Evolutionary conservation across 2,888 invertebrate genomes (phyloP).

Genomic region (Ephialtes manifestator): DNA sequence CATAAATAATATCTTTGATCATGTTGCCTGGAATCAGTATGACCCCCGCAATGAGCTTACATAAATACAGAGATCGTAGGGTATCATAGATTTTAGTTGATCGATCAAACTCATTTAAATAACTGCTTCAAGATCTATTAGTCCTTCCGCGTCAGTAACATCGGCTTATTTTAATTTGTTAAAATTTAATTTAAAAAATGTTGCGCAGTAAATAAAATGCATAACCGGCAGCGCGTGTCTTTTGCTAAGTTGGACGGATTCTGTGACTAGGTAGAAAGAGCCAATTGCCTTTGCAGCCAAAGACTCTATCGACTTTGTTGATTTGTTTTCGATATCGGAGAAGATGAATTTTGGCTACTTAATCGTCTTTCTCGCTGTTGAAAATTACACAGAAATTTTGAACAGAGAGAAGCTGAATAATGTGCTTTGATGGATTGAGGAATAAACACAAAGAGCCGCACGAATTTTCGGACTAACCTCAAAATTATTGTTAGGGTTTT

Average conservation of each 20-base stretch:
- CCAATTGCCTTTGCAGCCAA: too few relatives aligned
- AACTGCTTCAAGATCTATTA: not conserved
- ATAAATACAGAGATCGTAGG: too few relatives aligned
- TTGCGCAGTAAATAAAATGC: not conserved
- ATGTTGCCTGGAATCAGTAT: not conserved
- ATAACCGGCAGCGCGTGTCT: not conserved
- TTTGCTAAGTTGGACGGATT: slow-evolving; percentile 2
- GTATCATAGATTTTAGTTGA: not conserved
- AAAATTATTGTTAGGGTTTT: not conserved
- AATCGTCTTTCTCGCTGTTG: not conserved
- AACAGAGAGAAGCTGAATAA: too few relatives aligned
- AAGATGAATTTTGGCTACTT: not conserved
- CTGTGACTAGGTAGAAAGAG: too few relatives aligned
- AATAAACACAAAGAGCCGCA: not conserved
- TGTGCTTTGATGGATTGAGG: not conserved
- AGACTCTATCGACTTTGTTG: too few relatives aligned
- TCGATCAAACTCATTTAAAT: too few relatives aligned
- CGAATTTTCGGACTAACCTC: not conserved
- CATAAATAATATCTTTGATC: not conserved
- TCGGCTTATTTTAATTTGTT: not conserved
- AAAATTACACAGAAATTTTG: not conserved
- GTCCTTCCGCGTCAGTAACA: not conserved
- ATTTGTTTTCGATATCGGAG: not conserved
- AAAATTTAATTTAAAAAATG: not conserved
- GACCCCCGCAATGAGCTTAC: too few relatives aligned